A percentile compares a stretch with the other conserved stretches of the same genome.
Conservation (phyloP, 1,140 invertebrate species). For the Diorhabda elongata region DNA sequence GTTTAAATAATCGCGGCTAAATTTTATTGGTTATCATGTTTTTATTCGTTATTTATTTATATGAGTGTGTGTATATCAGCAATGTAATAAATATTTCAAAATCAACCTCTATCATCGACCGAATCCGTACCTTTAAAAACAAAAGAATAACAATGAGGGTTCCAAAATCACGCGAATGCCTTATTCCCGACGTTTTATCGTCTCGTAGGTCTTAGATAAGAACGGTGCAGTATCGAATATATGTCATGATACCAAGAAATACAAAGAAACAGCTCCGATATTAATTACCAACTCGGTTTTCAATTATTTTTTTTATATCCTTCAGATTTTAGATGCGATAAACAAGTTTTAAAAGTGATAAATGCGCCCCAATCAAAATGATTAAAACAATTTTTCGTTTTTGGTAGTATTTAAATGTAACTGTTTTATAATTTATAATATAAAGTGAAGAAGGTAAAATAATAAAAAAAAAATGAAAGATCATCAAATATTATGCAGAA, state of each 20-base stretch:
- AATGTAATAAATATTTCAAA: conserved; percentile 1
- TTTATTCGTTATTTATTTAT: too few species aligned
- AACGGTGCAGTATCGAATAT: conserved; percentile 18
- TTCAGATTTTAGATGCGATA: neutral
- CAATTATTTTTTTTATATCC: conserved; percentile 16
- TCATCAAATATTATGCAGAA: too few species aligned
- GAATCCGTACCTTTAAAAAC: conserved; percentile 16
- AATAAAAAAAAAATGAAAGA: too few species aligned
- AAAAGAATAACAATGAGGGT: conserved; percentile 23
- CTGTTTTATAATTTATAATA: too few species aligned
- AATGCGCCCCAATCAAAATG: neutral
- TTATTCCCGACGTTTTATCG: conserved; percentile 19
- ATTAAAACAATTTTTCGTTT: conserved; percentile 2
- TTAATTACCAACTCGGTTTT: conserved; percentile 16
- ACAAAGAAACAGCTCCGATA: conserved; percentile 19
- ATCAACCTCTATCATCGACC: conserved; percentile 20
- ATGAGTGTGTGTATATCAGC: too few species aligned
- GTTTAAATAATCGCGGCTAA: too few species aligned
- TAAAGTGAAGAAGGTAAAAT: too few species aligned
- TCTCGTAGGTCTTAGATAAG: conserved; percentile 13
- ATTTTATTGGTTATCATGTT: too few species aligned
- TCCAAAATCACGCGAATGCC: conserved; percentile 21
- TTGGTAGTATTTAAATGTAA: too few species aligned
- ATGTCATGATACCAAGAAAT: conserved; percentile 20
- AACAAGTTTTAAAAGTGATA: neutral